phyloP scores from a whole-genome alignment of 2,113 vertebrate species.

The Lethenteron camtschaticum region DNA sequence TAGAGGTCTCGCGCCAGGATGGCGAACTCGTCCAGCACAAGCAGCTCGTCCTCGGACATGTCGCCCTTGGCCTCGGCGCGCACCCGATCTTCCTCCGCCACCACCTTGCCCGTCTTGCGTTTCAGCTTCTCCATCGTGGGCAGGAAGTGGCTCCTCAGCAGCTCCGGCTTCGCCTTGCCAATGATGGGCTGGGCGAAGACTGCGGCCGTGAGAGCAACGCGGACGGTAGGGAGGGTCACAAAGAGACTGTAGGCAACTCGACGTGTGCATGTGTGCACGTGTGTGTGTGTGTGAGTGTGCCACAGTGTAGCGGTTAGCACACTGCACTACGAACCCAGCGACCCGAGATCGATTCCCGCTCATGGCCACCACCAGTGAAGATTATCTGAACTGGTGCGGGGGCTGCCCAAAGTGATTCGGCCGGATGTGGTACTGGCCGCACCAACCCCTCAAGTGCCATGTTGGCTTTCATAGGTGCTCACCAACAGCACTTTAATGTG shows the following conservation, averaged over 20 bases:
- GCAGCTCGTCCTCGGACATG: constrained; percentile 82
- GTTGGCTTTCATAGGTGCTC: too few relatives aligned
- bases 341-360: neutral
- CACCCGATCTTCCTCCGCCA: constrained; percentile 69
- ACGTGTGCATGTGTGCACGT: neutral
- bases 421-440: too few relatives aligned
- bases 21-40: constrained; percentile 84
- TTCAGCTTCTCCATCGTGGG: constrained; percentile 90
- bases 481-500: too few relatives aligned
- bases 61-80: constrained; percentile 73
- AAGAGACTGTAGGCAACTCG: too few relatives aligned
- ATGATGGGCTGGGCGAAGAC: constrained; percentile 96
- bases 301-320: neutral
- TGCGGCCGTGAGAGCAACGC: constrained; percentile 14
- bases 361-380: neutral
- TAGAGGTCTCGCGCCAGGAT: constrained; percentile 71
- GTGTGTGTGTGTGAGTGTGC: neutral
- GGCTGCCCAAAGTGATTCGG: neutral
- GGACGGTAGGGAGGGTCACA: too few relatives aligned
- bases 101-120: constrained; percentile 67
- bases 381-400: neutral
- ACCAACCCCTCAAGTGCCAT: too few relatives aligned
- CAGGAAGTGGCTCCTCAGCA: constrained; percentile 77
- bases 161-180: constrained; percentile 61
- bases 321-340: neutral